A percentile compares a stretch with the other conserved stretches of the same genome.
Conservation (phyloP, 2,888 invertebrate species). For the Trissoscelio sp. region DNA sequence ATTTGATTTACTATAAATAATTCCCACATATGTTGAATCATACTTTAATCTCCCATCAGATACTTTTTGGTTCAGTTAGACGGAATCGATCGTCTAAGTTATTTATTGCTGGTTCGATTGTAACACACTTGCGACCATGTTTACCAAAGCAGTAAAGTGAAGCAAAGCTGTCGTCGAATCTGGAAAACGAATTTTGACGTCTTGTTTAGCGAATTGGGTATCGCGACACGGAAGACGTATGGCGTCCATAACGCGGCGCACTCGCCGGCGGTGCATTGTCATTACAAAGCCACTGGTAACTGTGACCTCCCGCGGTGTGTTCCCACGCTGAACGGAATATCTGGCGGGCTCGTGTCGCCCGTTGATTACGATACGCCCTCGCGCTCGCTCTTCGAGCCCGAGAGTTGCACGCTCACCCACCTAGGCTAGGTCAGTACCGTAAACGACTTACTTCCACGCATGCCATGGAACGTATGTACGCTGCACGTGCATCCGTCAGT, state of each 20-base stretch:
- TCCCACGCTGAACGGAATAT: conserved; percentile 80
- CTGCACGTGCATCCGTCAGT: conserved; percentile 61
- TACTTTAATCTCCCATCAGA: no score
- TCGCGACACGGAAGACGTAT: conserved; percentile 50
- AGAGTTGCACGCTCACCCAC: conserved; percentile 72
- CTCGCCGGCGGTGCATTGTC: conserved; percentile 68
- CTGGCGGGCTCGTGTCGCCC: conserved; percentile 75
- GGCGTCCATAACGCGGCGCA: conserved; percentile 34
- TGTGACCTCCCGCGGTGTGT: conserved; percentile 78
- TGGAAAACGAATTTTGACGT: conserved; percentile 8
- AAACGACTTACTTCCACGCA: conserved; percentile 78
- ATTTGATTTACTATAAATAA: no score
- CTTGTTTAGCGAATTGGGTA: conserved; percentile 49
- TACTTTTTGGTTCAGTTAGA: no score
- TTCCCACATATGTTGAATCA: no score
- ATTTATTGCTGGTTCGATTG: no score
- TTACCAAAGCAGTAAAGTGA: no score
- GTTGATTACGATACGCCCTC: conserved; percentile 80
- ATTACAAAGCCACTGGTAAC: conserved; percentile 71
- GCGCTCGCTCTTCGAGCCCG: conserved; percentile 68
- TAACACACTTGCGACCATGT: no score
- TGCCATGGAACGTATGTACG: conserved; percentile 58
- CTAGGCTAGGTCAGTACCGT: conserved; percentile 80
- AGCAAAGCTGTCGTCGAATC: no score
- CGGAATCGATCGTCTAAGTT: no score